phyloP scores from a whole-genome alignment of 2,797 vertebrate species.

The Macropodus opercularis region DNA sequence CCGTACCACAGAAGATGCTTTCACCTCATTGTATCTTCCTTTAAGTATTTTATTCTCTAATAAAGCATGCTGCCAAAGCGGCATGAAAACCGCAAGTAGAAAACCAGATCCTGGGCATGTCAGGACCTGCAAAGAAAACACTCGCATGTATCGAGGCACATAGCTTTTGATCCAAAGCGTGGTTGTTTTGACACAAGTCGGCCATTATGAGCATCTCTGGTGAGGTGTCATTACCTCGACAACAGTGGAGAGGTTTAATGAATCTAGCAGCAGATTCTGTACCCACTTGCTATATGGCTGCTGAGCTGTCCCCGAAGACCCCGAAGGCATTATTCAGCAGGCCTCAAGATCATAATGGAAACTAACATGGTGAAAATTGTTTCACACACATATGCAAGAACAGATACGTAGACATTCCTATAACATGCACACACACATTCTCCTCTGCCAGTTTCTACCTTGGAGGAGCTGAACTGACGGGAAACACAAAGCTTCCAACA shows the following conservation, averaged over 20 bases:
- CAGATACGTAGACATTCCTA: background rate
- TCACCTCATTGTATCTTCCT: background rate
- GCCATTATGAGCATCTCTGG: background rate
- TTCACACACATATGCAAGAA: background rate
- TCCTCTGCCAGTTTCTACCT: conserved; percentile 19
- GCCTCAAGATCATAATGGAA: background rate
- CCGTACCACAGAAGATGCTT: background rate
- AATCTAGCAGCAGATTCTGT: background rate
- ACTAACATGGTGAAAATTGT: background rate
- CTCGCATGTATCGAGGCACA: background rate
- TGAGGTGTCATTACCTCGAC: background rate
- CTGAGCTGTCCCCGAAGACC: background rate
- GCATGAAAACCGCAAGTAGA: background rate
- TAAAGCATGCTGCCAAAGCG: too few relatives aligned
- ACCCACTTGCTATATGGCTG: background rate
- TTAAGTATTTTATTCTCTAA: background rate
- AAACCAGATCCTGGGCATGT: conserved; percentile 17
- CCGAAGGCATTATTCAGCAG: background rate
- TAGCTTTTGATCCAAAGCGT: conserved; percentile 12
- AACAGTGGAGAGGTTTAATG: background rate
- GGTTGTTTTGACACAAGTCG: conserved; percentile 2
- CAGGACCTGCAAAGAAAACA: background rate
- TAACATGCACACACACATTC: background rate
- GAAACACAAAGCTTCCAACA: conserved; percentile 28
- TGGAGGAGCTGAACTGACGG: conserved; percentile 12